phyloP scores from a whole-genome alignment of 2,113 vertebrate genomes.

The Xenopus borealis region DNA sequence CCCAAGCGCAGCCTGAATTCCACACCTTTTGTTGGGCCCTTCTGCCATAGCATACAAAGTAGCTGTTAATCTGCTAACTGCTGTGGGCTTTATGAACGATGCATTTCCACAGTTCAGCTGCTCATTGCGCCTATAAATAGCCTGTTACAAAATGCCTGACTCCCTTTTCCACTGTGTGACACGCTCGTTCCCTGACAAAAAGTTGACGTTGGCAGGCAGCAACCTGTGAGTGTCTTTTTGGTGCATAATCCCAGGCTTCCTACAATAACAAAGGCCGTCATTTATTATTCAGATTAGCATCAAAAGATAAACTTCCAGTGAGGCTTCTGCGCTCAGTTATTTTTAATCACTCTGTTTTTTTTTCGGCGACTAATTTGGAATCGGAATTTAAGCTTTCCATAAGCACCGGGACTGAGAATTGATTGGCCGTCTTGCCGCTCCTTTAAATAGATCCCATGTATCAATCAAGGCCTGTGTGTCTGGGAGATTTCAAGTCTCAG shows the following conservation, averaged over 20 bases:
- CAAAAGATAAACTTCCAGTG: not conserved
- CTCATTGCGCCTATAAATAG: not conserved
- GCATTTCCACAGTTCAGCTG: too few species aligned
- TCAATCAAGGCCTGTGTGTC: too few species aligned
- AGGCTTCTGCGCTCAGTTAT: not conserved
- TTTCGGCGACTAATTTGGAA: not conserved
- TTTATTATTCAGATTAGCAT: conserved; percentile 17
- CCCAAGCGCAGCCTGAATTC: too few species aligned
- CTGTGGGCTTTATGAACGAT: too few species aligned
- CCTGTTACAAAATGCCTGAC: not conserved
- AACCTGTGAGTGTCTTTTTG: not conserved
- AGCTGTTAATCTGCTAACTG: too few species aligned
- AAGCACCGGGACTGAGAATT: not conserved
- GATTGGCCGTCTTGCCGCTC: not conserved
- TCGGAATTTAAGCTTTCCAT: not conserved
- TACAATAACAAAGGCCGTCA: not conserved
- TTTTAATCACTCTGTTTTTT: not conserved
- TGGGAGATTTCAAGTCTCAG: not conserved
- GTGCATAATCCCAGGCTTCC: not conserved
- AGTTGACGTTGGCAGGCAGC: not conserved
- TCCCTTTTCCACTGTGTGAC: not conserved
- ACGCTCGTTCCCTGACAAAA: not conserved
- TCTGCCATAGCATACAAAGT: too few species aligned
- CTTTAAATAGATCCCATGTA: not conserved
- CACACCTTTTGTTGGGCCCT: too few species aligned